phyloP scores from a whole-genome alignment of 2,113 vertebrate genomes.

The Nannobrachium achirus region DNA sequence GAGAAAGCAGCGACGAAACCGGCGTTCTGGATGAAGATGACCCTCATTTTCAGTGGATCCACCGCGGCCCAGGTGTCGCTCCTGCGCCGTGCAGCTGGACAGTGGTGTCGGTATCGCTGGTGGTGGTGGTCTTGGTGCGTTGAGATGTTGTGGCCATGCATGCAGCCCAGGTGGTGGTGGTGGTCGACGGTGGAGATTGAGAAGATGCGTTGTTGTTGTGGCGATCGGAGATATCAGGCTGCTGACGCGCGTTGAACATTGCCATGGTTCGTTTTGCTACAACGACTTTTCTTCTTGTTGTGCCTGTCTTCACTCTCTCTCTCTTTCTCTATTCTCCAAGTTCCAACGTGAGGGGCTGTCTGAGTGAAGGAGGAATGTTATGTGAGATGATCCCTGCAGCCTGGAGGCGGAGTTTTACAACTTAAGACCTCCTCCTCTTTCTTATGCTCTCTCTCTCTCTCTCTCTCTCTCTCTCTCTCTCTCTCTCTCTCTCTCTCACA shows the following conservation, averaged over 20 bases:
- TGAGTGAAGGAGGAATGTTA: slow-evolving; percentile 61
- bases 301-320: slow-evolving; percentile 52
- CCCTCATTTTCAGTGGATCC: slow-evolving; percentile 76
- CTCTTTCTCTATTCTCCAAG: slow-evolving; percentile 35
- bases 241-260: slow-evolving; percentile 63
- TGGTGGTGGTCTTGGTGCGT: slow-evolving; percentile 57
- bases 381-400: slow-evolving; percentile 59
- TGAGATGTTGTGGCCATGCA: no score
- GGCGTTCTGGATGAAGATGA: slow-evolving; percentile 80
- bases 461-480: slow-evolving; percentile 46
- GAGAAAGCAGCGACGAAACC: slow-evolving; percentile 82
- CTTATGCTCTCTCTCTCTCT: slow-evolving; percentile 40
- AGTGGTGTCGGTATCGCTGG: no score
- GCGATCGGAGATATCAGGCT: slow-evolving; percentile 59
- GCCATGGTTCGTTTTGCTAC: slow-evolving; percentile 74
- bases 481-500: slow-evolving; percentile 15
- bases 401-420: slow-evolving; percentile 70
- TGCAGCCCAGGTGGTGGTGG: no score
- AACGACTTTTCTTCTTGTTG: slow-evolving; percentile 44
- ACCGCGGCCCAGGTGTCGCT: slow-evolving; percentile 67
- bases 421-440: slow-evolving; percentile 47
- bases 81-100: slow-evolving; percentile 69
- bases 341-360: slow-evolving; percentile 60
- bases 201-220: slow-evolving; percentile 13
- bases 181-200: no score